Evolutionary conservation across 2,888 invertebrate genomes (phyloP).

Genomic region (Dolichopus griseipennis): DNA sequence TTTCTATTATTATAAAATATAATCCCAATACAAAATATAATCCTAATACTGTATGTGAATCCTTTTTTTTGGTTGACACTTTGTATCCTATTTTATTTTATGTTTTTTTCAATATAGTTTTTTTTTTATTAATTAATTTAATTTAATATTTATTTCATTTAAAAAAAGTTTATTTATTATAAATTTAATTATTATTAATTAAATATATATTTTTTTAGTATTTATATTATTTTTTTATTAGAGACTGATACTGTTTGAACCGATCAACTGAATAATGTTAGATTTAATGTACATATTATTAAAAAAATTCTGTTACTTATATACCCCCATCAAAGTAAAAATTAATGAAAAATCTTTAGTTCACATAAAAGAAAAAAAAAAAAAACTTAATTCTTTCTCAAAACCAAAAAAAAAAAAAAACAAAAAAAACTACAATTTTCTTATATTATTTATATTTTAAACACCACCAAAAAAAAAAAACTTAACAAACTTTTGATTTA

Average conservation of each 20-base stretch:
- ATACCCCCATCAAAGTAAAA: slow-evolving; percentile 16
- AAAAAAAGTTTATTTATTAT: neutral
- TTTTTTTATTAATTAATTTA: neutral
- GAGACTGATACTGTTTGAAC: neutral
- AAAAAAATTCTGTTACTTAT: slow-evolving; percentile 19
- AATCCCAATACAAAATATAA: neutral
- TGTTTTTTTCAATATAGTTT: neutral
- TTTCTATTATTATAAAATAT: neutral
- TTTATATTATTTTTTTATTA: neutral
- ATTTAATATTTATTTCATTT: neutral
- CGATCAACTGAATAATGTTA: slow-evolving; percentile 15
- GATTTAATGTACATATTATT: slow-evolving; percentile 15
- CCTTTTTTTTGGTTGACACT: no score
- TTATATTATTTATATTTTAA: neutral
- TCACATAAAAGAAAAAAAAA: neutral
- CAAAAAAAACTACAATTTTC: neutral
- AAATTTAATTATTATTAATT: neutral
- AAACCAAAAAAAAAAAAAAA: neutral
- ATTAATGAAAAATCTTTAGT: neutral
- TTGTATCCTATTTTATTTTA: neutral
- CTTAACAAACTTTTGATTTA: neutral
- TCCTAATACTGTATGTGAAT: neutral
- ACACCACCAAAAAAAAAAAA: neutral
- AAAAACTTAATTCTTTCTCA: neutral
- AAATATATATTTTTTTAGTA: neutral